Evolutionary conservation across 2,113 vertebrate species (phyloP).

Genomic region (Ivindomyrus marchei): DNA sequence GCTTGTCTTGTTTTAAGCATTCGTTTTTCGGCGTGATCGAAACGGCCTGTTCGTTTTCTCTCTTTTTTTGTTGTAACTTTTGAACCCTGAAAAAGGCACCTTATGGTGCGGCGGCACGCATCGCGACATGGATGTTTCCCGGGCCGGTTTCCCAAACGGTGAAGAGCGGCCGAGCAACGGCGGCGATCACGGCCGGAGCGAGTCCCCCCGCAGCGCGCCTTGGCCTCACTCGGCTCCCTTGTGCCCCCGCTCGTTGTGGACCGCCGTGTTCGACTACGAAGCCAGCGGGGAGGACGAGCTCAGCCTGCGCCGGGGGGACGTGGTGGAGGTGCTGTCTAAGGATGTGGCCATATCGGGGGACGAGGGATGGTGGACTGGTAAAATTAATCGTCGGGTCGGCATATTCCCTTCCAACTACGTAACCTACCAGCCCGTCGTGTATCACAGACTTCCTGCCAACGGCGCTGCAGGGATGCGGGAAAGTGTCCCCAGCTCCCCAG

Average conservation of each 20-base stretch:
- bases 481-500: conserved; percentile 57
- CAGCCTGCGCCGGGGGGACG: conserved; percentile 72
- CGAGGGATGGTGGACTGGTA: conserved; percentile 84
- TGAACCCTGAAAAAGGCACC: conserved; percentile 46
- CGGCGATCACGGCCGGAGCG: conserved; percentile 54
- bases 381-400: conserved; percentile 74
- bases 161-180: conserved; percentile 54
- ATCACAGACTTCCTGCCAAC: conserved; percentile 46
- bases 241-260: conserved; percentile 68
- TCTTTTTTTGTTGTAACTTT: conserved; percentile 32
- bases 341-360: conserved; percentile 78
- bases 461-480: conserved; percentile 41
- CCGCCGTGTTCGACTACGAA: conserved; percentile 77
- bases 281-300: conserved; percentile 80
- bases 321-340: conserved; percentile 79
- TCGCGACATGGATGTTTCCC: conserved; percentile 69
- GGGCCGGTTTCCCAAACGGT: conserved; percentile 71
- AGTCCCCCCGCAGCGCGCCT: conserved; percentile 49
- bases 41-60: neutral
- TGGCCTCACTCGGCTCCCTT: conserved; percentile 67
- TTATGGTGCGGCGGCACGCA: conserved; percentile 61
- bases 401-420: conserved; percentile 83
- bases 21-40: neutral
- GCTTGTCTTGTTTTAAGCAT: neutral
- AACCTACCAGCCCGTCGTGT: conserved; percentile 61